Conservation (phyloP, 2,113 vertebrate genomes). For the Aramus guarauna region DNA sequence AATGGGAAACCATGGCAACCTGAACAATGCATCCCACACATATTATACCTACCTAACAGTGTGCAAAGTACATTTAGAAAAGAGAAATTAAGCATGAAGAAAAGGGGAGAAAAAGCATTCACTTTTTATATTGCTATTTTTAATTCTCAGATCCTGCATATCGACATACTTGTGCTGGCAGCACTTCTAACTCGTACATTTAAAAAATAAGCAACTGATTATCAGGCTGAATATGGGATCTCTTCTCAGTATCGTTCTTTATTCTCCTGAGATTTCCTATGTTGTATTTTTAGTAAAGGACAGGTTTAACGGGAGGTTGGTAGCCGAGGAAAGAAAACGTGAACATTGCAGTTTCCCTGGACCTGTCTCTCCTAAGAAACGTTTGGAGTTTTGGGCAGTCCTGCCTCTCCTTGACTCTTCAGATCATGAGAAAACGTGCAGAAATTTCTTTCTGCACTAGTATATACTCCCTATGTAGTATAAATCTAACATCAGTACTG, state of each 20-base stretch:
- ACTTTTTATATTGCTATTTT: slow-evolving; percentile 26
- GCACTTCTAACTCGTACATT: neutral
- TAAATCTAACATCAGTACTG: neutral
- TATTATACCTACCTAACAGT: slow-evolving; percentile 60
- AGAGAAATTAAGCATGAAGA: slow-evolving; percentile 47
- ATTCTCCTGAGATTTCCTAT: neutral
- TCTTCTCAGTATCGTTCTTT: neutral
- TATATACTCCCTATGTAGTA: too few relatives aligned
- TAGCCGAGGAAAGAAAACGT: neutral
- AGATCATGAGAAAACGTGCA: neutral
- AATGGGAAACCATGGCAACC: slow-evolving; percentile 74
- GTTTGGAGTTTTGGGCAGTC: neutral
- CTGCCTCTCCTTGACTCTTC: neutral
- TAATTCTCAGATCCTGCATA: neutral
- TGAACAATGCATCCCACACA: slow-evolving; percentile 63
- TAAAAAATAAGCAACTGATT: neutral
- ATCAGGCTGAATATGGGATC: neutral
- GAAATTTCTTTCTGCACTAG: neutral
- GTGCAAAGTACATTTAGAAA: slow-evolving; percentile 49
- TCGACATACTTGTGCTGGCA: neutral
- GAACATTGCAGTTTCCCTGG: neutral
- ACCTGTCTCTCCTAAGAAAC: neutral
- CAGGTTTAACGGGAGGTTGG: neutral
- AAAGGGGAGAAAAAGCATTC: neutral
- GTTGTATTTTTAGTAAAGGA: neutral